A percentile compares a stretch with the other conserved stretches of the same genome.
Conservation (phyloP, 2,888 invertebrate species). For the Stenichneumon culpator region DNA sequence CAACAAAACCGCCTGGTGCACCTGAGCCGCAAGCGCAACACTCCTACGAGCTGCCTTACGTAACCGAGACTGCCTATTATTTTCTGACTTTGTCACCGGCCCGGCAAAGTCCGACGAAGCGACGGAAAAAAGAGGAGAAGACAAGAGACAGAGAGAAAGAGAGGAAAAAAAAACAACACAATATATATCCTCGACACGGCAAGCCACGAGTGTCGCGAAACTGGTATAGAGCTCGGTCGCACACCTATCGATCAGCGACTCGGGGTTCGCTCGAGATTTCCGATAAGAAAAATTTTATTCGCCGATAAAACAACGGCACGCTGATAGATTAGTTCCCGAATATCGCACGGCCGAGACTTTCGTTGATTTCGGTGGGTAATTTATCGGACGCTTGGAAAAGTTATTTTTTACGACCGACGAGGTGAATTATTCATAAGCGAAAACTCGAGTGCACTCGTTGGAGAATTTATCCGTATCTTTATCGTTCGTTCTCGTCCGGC, state of each 20-base stretch:
- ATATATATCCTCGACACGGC: constrained; percentile 2
- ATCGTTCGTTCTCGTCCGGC: background rate
- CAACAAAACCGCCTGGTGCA: constrained; percentile 36
- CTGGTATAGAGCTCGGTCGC: constrained; percentile 19
- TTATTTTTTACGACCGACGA: constrained; percentile 5
- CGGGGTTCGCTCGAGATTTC: constrained; percentile 19
- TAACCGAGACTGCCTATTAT: constrained; percentile 78
- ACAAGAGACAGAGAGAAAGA: constrained; percentile 15
- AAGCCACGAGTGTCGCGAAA: constrained; percentile 36
- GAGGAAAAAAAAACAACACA: constrained; percentile 28
- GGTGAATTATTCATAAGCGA: constrained; percentile 28
- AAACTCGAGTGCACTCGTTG: constrained; percentile 9
- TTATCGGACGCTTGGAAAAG: background rate
- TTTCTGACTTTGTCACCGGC: constrained; percentile 77
- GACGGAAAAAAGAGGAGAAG: constrained; percentile 42
- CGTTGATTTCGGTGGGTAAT: background rate
- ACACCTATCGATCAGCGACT: constrained; percentile 57
- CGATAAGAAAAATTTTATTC: constrained; percentile 20
- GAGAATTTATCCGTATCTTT: background rate
- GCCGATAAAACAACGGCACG: constrained; percentile 34
- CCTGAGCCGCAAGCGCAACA: constrained; percentile 60
- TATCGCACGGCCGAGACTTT: background rate
- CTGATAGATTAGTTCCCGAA: constrained; percentile 38
- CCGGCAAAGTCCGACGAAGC: constrained; percentile 71
- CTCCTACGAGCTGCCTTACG: constrained; percentile 72